Conservation (phyloP, 2,113 vertebrate genomes). For the Pristiophorus japonicus region DNA sequence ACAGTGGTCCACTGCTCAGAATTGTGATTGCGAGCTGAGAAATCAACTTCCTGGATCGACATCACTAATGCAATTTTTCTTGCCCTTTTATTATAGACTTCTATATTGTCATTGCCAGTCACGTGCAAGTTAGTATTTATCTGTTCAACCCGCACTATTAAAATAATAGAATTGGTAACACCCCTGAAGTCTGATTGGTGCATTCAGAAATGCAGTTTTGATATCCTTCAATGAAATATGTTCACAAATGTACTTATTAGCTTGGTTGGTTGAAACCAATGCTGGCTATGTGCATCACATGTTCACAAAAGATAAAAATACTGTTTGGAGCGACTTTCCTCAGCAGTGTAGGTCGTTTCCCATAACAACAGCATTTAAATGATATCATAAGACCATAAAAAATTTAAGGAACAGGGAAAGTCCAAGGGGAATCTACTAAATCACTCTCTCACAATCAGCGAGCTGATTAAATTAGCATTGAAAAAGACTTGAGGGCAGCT, state of each 20-base stretch:
- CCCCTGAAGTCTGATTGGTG: background rate
- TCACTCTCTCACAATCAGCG: background rate
- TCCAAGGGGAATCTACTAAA: background rate
- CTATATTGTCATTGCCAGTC: background rate
- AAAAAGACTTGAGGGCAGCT: background rate
- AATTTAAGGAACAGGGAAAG: background rate
- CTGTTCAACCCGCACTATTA: background rate
- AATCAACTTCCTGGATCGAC: background rate
- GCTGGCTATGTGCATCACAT: background rate
- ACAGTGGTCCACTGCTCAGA: background rate
- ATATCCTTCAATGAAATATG: background rate
- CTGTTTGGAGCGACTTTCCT: background rate
- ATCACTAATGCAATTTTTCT: background rate
- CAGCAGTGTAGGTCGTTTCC: background rate
- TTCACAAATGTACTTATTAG: background rate
- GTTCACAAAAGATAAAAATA: background rate
- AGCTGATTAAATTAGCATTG: background rate
- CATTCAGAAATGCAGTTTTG: background rate
- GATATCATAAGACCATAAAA: background rate
- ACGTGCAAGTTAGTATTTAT: background rate
- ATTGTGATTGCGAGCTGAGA: background rate
- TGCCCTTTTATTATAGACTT: background rate
- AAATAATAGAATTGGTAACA: background rate
- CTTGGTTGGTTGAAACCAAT: background rate
- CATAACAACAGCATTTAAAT: background rate